Conservation (phyloP, 2,888 invertebrate genomes). For the Cataglyphis livida region DNA sequence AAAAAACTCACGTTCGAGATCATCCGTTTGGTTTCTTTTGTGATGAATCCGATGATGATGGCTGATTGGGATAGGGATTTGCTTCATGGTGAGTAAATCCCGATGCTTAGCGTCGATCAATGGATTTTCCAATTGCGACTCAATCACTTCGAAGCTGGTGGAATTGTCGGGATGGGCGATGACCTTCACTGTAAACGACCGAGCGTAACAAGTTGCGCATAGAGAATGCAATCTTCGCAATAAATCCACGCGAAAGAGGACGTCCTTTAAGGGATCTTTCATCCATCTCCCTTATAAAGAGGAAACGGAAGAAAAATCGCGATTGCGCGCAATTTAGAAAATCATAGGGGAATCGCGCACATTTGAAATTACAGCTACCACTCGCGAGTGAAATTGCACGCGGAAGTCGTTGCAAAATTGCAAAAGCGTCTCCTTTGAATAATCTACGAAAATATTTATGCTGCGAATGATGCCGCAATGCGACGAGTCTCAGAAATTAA, state of each 20-base stretch:
- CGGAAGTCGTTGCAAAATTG: neutral
- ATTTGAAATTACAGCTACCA: conserved; percentile 5
- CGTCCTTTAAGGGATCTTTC: conserved; percentile 2
- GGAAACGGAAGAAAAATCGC: conserved; percentile 4
- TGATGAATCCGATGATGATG: conserved; percentile 81
- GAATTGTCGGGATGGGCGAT: conserved; percentile 88
- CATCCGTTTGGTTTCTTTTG: conserved; percentile 80
- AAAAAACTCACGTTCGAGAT: conserved; percentile 79
- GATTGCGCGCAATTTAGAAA: conserved; percentile 7
- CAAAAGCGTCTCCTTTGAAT: neutral
- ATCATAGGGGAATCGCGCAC: neutral
- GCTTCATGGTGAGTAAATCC: conserved; percentile 86
- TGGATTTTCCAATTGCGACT: conserved; percentile 88
- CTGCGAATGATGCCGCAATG: neutral
- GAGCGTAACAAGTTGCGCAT: conserved; percentile 66
- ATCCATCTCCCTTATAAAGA: neutral
- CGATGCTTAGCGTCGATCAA: conserved; percentile 87
- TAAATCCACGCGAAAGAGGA: conserved; percentile 17
- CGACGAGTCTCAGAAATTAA: conserved; percentile 27
- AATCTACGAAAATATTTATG: conserved; percentile 36
- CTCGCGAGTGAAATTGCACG: neutral
- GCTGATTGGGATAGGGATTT: conserved; percentile 81
- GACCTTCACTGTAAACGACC: conserved; percentile 88
- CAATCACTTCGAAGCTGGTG: conserved; percentile 87
- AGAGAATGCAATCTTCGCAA: conserved; percentile 16